phyloP scores from a whole-genome alignment of 2,797 vertebrate genomes.

The Ammospiza maritima region DNA sequence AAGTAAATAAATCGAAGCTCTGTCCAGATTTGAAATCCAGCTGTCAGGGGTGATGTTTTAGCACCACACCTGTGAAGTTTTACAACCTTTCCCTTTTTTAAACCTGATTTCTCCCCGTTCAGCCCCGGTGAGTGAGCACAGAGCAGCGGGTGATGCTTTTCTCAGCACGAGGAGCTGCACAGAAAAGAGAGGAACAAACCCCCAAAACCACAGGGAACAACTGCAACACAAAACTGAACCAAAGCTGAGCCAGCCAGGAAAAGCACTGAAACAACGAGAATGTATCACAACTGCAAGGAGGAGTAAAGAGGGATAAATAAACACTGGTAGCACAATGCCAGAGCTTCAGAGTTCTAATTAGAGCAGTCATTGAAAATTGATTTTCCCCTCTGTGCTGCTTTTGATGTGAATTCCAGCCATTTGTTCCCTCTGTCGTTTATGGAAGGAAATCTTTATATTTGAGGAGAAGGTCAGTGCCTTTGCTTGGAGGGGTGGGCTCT shows the following conservation, averaged over 20 bases:
- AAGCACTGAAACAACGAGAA: background rate
- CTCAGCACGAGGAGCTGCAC: background rate
- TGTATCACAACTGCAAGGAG: background rate
- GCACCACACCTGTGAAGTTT: background rate
- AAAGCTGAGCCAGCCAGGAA: background rate
- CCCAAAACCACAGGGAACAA: background rate
- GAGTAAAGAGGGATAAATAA: background rate
- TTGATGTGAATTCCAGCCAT: background rate
- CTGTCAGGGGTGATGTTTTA: no score
- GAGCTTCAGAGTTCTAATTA: background rate
- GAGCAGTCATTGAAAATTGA: background rate
- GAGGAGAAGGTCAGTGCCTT: no score
- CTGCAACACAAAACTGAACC: background rate
- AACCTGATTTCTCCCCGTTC: background rate
- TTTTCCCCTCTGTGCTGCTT: background rate
- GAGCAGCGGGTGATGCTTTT: background rate
- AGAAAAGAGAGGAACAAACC: background rate
- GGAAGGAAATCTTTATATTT: background rate
- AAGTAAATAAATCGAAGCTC: background rate
- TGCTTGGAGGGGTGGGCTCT: background rate
- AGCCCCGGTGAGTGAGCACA: background rate
- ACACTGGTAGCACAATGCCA: rapidly evolving
- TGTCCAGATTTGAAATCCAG: background rate
- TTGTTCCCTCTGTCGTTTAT: background rate
- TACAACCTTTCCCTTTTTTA: background rate